These are phyloP conservation scores for Hippocampus kuda DNA, from an alignment of 2,797 vertebrate genomes.

Conservation along the genomic window DNA sequence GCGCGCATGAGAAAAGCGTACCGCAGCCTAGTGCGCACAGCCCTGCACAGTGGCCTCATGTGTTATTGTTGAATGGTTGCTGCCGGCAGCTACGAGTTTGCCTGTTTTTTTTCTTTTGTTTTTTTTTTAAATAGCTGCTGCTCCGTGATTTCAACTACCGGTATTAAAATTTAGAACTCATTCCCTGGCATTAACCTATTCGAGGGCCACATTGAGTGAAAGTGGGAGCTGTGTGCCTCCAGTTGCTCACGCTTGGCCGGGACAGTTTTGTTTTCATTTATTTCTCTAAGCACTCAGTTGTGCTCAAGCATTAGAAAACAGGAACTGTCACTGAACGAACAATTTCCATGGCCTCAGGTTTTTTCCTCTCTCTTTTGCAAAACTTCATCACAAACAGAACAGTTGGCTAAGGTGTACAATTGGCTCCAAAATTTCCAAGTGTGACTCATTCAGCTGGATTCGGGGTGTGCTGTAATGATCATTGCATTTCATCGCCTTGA, in stretches of 20 bases:
- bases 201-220: too few species aligned
- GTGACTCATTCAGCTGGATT: slow-evolving; percentile 61
- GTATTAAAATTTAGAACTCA: not conserved
- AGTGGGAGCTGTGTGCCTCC: too few species aligned
- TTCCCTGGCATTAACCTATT: not conserved
- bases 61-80: too few species aligned
- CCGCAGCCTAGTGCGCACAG: too few species aligned
- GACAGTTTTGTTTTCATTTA: too few species aligned
- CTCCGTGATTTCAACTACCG: too few species aligned
- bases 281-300: not conserved
- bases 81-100: too few species aligned
- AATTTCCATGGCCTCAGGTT: slow-evolving; percentile 48
- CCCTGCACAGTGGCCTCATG: too few species aligned
- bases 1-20: too few species aligned
- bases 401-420: slow-evolving; percentile 54
- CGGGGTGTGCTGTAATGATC: slow-evolving; percentile 55
- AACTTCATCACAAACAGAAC: slow-evolving; percentile 38
- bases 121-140: too few species aligned
- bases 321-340: slow-evolving; percentile 12
- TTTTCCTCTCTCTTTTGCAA: slow-evolving; percentile 51
- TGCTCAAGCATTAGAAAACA: slow-evolving; percentile 30
- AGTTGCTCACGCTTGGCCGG: too few species aligned
- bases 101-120: too few species aligned
- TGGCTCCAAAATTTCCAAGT: slow-evolving; percentile 51
- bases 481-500: slow-evolving; percentile 58